Percentiles rank a stretch among this genome's conserved stretches.
These are phyloP conservation scores for Argyresthia goedartella DNA, from an alignment of 2,888 invertebrate genomes.

Conservation along the genomic window DNA sequence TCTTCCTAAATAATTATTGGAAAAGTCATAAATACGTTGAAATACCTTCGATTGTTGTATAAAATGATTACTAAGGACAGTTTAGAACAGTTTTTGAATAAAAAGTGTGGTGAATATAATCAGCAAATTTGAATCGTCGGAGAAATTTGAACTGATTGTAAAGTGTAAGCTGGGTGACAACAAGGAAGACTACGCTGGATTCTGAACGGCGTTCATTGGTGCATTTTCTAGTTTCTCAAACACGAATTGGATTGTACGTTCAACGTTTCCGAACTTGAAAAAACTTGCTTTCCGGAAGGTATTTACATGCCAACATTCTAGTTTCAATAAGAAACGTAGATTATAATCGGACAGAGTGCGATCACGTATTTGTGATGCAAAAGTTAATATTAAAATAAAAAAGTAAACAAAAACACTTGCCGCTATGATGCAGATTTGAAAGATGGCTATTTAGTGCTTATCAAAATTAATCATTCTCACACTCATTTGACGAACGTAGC, in stretches of 20 bases:
- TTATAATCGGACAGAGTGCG: not conserved
- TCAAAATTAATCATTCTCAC: constrained; percentile 1
- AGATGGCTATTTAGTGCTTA: not conserved
- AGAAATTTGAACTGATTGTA: not conserved
- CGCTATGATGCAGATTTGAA: not conserved
- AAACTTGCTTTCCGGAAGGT: constrained; percentile 1
- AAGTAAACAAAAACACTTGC: constrained; percentile 4
- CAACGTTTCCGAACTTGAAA: constrained; percentile 2
- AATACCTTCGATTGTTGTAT: too few species aligned
- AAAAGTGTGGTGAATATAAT: too few species aligned
- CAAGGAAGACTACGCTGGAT: not conserved
- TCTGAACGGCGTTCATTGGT: not conserved
- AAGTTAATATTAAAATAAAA: constrained; percentile 1
- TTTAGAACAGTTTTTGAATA: too few species aligned
- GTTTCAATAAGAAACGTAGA: constrained; percentile 3
- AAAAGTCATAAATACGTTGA: too few species aligned
- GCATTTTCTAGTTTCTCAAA: not conserved
- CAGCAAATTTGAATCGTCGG: not conserved
- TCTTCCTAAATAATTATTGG: too few species aligned
- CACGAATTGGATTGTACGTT: constrained; percentile 2
- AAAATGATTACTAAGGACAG: too few species aligned
- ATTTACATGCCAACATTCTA: constrained; percentile 5
- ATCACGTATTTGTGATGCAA: not conserved
- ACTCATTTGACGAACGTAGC: constrained; percentile 2
- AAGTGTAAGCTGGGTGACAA: not conserved